These are phyloP conservation scores for Mormyrops attenuatus DNA, from an alignment of 2,797 vertebrate genomes.

Conservation along the genomic window DNA sequence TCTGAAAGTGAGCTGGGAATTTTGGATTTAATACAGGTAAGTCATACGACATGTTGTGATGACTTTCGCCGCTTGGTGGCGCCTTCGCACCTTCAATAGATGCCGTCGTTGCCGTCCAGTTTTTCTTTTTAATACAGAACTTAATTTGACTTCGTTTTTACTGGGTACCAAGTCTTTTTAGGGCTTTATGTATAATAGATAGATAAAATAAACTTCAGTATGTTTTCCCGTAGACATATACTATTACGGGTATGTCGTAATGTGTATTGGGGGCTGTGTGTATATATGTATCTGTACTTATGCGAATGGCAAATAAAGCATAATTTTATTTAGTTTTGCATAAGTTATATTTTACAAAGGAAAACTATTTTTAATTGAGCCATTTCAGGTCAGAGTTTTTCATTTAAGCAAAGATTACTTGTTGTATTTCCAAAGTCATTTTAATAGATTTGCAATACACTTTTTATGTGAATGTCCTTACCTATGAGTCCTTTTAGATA, in stretches of 20 bases:
- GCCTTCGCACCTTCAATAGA: not conserved
- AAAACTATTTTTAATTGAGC: not conserved
- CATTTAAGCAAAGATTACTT: not conserved
- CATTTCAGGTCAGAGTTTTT: not conserved
- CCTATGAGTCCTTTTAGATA: not conserved
- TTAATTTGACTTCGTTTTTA: not conserved
- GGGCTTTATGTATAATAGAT: not conserved
- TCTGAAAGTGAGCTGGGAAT: conserved; percentile 98
- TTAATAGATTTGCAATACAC: not conserved
- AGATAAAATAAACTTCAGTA: not conserved
- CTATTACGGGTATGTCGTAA: not conserved
- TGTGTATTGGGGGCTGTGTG: not conserved
- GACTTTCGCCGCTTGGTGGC: not conserved
- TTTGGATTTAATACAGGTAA: conserved; percentile 96
- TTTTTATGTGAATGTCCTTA: not conserved
- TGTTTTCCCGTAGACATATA: not conserved
- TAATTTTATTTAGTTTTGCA: not conserved
- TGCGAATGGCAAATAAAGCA: not conserved
- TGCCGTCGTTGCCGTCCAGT: not conserved
- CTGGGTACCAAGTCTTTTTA: not conserved
- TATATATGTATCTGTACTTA: not conserved
- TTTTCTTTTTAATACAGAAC: not conserved
- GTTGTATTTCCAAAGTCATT: not conserved
- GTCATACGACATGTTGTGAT: not conserved
- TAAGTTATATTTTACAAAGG: not conserved